Percentiles rank a stretch among this genome's conserved stretches.
phyloP scores from a whole-genome alignment of 92 coral and sea anemone genomes.

The Heliopora coerulea region DNA sequence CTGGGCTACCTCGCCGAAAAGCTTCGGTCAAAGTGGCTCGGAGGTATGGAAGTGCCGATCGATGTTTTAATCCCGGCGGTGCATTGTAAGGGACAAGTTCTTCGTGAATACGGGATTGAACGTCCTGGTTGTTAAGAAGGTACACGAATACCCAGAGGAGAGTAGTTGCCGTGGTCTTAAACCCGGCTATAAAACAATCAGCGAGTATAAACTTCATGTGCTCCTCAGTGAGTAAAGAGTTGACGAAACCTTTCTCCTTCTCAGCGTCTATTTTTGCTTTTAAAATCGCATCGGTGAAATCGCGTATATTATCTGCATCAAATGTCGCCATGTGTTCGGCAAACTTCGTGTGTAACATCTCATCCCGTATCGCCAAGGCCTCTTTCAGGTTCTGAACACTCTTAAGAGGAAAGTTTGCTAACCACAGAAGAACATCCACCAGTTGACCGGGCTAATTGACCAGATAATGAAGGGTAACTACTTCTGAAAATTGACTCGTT shows the following conservation, averaged over 20 bases:
- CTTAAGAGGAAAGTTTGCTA: conserved; percentile 63
- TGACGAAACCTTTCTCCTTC: conserved; percentile 45
- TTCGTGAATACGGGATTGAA: conserved; percentile 73
- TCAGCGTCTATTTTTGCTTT: conserved; percentile 61
- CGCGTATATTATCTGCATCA: conserved; percentile 81
- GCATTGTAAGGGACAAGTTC: conserved; percentile 56
- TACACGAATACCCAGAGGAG: conserved; percentile 89
- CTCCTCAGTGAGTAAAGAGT: conserved; percentile 69
- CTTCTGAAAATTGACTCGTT: too few relatives aligned
- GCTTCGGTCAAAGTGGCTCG: conserved; percentile 90
- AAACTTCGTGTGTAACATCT: conserved; percentile 71
- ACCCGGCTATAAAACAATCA: conserved; percentile 90
- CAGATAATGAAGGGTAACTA: too few relatives aligned
- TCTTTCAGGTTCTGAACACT: conserved; percentile 60
- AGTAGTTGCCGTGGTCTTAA: conserved; percentile 86
- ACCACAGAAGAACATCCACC: conserved; percentile 90
- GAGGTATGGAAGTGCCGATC: conserved; percentile 68
- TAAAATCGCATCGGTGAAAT: conserved; percentile 90
- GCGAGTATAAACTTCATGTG: conserved; percentile 77
- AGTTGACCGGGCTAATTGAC: conserved; percentile 88
- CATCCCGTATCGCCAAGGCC: conserved; percentile 79
- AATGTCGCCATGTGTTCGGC: conserved; percentile 77
- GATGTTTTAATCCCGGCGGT: conserved; percentile 82
- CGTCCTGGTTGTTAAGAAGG: conserved; percentile 75
- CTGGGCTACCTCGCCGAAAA: conserved; percentile 78